phyloP scores from a whole-genome alignment of 2,113 vertebrate genomes.

The Lota lota region DNA sequence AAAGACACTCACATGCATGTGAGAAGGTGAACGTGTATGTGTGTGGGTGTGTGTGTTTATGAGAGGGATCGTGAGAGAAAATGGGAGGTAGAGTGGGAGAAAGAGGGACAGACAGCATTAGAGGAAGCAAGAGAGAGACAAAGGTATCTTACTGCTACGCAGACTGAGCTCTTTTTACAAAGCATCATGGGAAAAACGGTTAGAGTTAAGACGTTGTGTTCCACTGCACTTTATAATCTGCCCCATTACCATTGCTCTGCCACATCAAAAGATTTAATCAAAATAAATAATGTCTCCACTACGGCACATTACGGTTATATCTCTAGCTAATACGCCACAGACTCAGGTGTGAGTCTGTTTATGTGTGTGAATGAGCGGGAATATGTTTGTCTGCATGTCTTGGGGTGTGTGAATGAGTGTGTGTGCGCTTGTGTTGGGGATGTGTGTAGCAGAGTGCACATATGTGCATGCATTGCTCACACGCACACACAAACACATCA shows the following conservation, averaged over 20 bases:
- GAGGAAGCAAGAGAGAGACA: constrained; percentile 4
- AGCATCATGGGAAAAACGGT: constrained; percentile 37
- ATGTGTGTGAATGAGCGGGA: constrained; percentile 5
- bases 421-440: no score
- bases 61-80: background rate
- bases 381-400: background rate
- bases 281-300: constrained; percentile 52
- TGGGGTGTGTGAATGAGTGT: background rate
- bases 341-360: constrained; percentile 17
- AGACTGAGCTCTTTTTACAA: background rate
- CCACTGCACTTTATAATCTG: constrained; percentile 31
- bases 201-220: constrained; percentile 22
- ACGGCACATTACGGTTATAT: constrained; percentile 48
- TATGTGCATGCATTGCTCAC: no score
- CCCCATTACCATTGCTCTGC: constrained; percentile 50
- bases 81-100: no score
- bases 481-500: no score
- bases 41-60: background rate
- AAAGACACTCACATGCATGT: no score
- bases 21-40: background rate
- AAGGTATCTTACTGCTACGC: constrained; percentile 6
- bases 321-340: constrained; percentile 24
- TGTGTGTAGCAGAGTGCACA: no score
- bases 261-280: constrained; percentile 52
- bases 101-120: background rate